Conservation (phyloP, 1,140 invertebrate species). For the Temnothorax curvispinosus region DNA sequence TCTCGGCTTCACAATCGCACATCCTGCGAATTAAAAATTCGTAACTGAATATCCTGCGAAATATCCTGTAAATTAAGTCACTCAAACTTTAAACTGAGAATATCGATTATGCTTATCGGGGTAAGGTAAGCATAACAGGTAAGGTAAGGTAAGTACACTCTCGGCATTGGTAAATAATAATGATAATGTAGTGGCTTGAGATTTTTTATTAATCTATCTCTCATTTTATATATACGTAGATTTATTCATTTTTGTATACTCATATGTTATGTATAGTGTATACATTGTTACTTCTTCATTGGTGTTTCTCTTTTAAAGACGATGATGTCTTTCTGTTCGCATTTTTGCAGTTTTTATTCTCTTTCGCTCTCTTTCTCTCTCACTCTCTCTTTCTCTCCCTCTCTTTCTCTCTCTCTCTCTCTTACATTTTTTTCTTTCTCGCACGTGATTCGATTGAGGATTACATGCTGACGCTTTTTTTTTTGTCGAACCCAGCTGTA, state of each 20-base stretch:
- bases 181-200: constrained; percentile 36
- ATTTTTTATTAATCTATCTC: constrained; percentile 81
- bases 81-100: not conserved
- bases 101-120: not conserved
- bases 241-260: constrained; percentile 76
- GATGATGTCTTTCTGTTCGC: constrained; percentile 29
- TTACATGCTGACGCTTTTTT: constrained; percentile 21
- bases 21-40: not conserved
- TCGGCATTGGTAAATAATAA: constrained; percentile 5
- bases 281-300: constrained; percentile 75
- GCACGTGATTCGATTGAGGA: constrained; percentile 24
- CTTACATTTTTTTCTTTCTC: constrained; percentile 4
- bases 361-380: not conserved
- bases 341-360: not conserved
- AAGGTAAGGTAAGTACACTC: not conserved
- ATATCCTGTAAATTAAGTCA: not conserved
- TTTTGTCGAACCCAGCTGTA: constrained; percentile 20
- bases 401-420: not conserved
- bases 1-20: not conserved
- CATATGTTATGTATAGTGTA: constrained; percentile 77
- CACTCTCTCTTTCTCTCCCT: not conserved
- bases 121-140: no score
- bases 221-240: constrained; percentile 75
- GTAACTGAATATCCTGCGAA: not conserved
- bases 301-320: constrained; percentile 67